phyloP scores from a whole-genome alignment of 2,113 vertebrate genomes.

The Lanius ludovicianus region DNA sequence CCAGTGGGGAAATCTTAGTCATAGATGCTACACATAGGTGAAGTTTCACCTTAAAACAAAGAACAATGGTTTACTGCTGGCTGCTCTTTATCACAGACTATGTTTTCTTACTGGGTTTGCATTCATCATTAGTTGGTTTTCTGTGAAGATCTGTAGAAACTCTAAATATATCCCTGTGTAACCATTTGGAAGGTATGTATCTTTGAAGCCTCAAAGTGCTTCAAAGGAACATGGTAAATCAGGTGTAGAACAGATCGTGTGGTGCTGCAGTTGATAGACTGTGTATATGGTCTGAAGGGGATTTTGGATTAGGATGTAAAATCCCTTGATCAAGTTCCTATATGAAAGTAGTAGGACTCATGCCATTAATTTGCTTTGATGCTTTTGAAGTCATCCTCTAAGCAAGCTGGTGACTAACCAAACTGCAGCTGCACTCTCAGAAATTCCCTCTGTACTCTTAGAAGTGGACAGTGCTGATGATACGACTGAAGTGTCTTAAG shows the following conservation, averaged over 20 bases:
- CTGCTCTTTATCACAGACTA: neutral
- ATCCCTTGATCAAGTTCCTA: neutral
- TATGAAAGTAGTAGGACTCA: neutral
- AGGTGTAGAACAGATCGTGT: neutral
- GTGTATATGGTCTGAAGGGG: neutral
- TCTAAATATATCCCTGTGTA: neutral
- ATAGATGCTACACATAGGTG: rapidly evolving
- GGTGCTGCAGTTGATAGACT: neutral
- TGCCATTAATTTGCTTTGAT: neutral
- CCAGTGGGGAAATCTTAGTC: neutral
- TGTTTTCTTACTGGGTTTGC: neutral
- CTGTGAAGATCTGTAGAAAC: neutral
- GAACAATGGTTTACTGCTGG: neutral
- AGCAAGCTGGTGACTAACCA: slow-evolving; percentile 6
- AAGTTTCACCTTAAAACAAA: neutral
- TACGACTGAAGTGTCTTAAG: neutral
- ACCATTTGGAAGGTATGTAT: neutral
- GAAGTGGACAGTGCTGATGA: neutral
- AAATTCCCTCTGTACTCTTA: slow-evolving; percentile 3
- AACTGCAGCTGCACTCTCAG: neutral
- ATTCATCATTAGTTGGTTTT: neutral
- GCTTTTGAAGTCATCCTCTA: slow-evolving; percentile 16
- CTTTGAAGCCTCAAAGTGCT: neutral
- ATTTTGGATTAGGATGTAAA: neutral
- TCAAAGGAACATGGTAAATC: neutral